Percentiles rank a stretch among this genome's conserved stretches.
Evolutionary conservation across 1,140 invertebrate genomes (phyloP).

Genomic region (Bombus superbus): DNA sequence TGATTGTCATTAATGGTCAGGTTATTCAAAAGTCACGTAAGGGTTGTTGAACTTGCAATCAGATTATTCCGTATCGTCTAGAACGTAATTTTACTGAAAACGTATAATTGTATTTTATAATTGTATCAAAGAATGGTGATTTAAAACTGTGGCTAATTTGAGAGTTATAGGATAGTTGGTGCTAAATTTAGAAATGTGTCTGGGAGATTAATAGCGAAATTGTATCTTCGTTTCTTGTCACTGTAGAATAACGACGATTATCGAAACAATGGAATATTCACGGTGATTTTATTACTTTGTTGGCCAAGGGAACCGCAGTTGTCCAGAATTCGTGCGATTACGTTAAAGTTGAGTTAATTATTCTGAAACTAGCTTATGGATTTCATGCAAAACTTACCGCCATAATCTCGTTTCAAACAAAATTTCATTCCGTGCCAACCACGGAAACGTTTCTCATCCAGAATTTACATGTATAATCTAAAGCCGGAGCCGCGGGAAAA

Average conservation of each 20-base stretch:
- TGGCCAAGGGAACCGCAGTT: neutral
- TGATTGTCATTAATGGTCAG: neutral
- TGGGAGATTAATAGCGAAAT: too few species aligned
- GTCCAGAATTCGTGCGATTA: neutral
- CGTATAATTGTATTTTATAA: neutral
- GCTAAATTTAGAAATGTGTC: neutral
- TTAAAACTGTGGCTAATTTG: neutral
- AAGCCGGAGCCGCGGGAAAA: neutral
- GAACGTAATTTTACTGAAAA: neutral
- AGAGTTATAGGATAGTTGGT: neutral
- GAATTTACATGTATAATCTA: slow-evolving; percentile 15
- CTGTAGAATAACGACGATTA: neutral
- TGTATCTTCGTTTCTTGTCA: too few species aligned
- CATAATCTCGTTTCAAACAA: slow-evolving; percentile 3
- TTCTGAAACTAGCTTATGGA: neutral
- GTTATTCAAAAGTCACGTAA: neutral
- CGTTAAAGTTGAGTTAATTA: slow-evolving; percentile 20
- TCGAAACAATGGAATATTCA: neutral
- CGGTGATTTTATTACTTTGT: neutral
- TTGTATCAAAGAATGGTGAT: neutral
- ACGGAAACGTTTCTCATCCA: neutral
- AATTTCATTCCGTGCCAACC: slow-evolving; percentile 2
- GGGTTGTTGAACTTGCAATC: too few species aligned
- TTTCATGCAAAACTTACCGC: neutral
- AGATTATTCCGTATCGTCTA: neutral